These are phyloP conservation scores for Scomber scombrus DNA, from an alignment of 2,113 vertebrate species.

Conservation along the genomic window DNA sequence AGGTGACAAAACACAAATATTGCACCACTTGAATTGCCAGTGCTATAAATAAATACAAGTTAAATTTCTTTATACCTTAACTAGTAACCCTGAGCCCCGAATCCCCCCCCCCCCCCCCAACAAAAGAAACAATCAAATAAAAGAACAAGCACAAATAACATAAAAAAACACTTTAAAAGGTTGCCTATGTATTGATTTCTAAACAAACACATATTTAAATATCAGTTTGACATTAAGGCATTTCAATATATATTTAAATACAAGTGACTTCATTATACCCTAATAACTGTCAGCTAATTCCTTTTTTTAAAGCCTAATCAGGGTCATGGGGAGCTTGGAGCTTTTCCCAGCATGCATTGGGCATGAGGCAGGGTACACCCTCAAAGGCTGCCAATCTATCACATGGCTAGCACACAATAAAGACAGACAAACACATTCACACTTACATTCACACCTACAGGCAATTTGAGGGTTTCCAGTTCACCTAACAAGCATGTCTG, in stretches of 20 bases:
- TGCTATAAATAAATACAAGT: too few species aligned
- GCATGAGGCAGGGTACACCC: conserved; percentile 31
- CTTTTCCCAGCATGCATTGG: conserved; percentile 44
- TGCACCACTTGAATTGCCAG: too few species aligned
- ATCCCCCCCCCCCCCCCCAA: too few species aligned
- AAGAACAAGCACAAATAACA: too few species aligned
- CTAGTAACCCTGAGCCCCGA: too few species aligned
- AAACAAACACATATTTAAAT: not conserved
- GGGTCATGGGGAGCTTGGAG: conserved; percentile 24
- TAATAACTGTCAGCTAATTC: not conserved
- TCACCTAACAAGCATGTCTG: conserved; percentile 37
- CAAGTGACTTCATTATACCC: not conserved
- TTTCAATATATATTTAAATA: not conserved
- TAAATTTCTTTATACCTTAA: too few species aligned
- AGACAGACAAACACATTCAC: conserved; percentile 31
- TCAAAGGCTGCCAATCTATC: conserved; percentile 46
- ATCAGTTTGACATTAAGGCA: not conserved
- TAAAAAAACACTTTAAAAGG: too few species aligned
- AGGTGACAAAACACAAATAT: too few species aligned
- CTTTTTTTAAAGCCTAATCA: conserved; percentile 4
- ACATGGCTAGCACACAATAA: conserved; percentile 28
- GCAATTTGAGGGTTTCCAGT: conserved; percentile 51
- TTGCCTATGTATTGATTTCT: not conserved
- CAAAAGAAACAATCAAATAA: too few species aligned
- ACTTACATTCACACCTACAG: conserved; percentile 52